A percentile compares a stretch with the other conserved stretches of the same genome.
phyloP scores from a whole-genome alignment of 92 coral and sea anemone species.

The Porites lobata region DNA sequence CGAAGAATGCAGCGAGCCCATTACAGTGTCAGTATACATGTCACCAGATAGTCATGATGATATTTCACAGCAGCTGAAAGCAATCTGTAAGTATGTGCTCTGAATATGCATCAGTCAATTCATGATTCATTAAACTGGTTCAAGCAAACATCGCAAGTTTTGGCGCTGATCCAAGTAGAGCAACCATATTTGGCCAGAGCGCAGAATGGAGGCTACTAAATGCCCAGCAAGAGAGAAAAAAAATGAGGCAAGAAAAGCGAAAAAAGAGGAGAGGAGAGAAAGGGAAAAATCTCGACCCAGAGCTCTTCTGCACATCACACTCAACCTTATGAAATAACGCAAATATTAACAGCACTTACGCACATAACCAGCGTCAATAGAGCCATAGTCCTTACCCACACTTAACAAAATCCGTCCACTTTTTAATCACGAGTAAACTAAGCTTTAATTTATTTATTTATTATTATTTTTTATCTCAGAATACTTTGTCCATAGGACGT shows the following conservation, averaged over 20 bases:
- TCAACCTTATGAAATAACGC: too few species aligned
- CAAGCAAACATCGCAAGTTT: too few species aligned
- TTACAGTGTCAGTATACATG: slow-evolving; percentile 49
- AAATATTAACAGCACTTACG: too few species aligned
- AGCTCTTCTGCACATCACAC: too few species aligned
- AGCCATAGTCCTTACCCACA: slow-evolving; percentile 64
- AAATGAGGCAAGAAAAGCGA: too few species aligned
- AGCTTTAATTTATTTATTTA: background rate
- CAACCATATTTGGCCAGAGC: too few species aligned
- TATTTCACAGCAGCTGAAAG: slow-evolving; percentile 77
- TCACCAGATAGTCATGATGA: slow-evolving; percentile 72
- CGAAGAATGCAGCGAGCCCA: slow-evolving; percentile 70
- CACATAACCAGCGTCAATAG: too few species aligned
- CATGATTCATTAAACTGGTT: background rate
- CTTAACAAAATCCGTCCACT: slow-evolving; percentile 92
- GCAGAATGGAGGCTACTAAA: too few species aligned
- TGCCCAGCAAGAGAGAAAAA: too few species aligned
- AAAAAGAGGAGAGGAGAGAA: too few species aligned
- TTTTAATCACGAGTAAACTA: slow-evolving; percentile 61
- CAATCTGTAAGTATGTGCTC: slow-evolving; percentile 83
- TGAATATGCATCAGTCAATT: background rate
- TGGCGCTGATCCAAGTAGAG: too few species aligned
- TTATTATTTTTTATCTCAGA: slow-evolving; percentile 3
- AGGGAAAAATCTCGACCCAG: too few species aligned
- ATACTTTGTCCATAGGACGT: background rate